Evolutionary conservation across 2,113 vertebrate species (phyloP), one percentile per base, ranked within the genome.

Genomic region (Cygnus atratus): DNA sequence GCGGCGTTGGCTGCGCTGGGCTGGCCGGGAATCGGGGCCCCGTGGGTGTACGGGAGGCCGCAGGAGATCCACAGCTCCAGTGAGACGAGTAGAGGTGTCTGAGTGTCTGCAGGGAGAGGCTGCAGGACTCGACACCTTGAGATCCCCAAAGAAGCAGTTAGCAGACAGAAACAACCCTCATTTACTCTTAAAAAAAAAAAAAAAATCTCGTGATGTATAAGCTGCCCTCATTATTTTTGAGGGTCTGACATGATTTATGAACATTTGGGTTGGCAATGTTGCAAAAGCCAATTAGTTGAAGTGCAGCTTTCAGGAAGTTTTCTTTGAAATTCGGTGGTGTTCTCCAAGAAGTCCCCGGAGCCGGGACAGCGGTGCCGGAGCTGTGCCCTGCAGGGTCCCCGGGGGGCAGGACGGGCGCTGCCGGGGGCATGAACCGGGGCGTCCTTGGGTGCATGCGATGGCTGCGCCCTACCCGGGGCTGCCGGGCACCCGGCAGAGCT

Each of bases 241-340:
- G 94, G 93, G 87, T 86, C 93, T 59, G 96, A 90, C 90, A 10
- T 94, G 96, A 95, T 93, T 91, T 84, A 96, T 94, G 94, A 87
- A 39, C 43, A 11, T 81, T 92, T 62, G 84, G 3, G 3, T 35
- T 94, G 95, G 96, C 95, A 88, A 7, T 2, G 52, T 35, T 84
- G 94, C 77, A 70, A 68, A 92, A 97, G 86, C 95, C 92, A 96
- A 94, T 95, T 95, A 96, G 94, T 18, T 65, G 88, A 84, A 97
- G 94, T 95, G 94, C 96, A 86, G 92, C 91, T 96, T 95, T 95
- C 95, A 96, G 88, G 95, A 93, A 95, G 95, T 94, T 97, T 97
- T 95, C 96, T 96, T 97, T 96, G 96, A 96, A 96, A 96, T 90
- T 92, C 35, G 52, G 83, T 13, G 48, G 58, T 74, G 16, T 88